Evolutionary conservation across 2,113 vertebrate genomes (phyloP), one percentile per base, ranked within the genome.

Genomic region (Notiomystis cincta): DNA sequence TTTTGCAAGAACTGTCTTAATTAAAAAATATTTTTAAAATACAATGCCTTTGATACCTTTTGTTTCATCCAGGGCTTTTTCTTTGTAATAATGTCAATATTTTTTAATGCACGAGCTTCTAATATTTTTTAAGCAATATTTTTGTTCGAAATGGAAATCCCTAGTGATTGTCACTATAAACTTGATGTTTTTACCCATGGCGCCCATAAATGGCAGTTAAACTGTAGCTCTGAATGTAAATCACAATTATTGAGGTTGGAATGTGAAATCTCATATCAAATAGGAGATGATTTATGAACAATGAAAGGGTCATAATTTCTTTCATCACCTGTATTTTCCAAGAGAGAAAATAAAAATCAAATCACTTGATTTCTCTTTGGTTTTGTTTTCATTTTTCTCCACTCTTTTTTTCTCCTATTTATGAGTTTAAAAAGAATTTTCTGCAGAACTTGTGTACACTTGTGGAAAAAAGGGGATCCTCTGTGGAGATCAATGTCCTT

Each of bases 291-390:
- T 80, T 92, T 53, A 58, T 85, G 54, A 90, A 82, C 19, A 54
- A 42, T 33, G 58, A 33, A 91, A 78, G 38, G 18, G 33, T 42
- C 56, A 25, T 82, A 20, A 67, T 82, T 85, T 83, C 27, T 87
- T 81, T 73, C 15, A 58, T 75, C 15, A 20, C 69, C 33, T 92
- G 75, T 70, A 24, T 71, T 96, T 91, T 69, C 65, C 33, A 80
- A 62, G 75, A 70, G 19, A 65, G 21, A 58, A 54, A 53, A 38
- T 48, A 80, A 30, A 87, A 78, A 62, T 85, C 35, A 69, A 69
- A 44, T 85, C 78, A 54, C 4, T 37, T 66, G 35, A 67, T 12
- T 37, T 70, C 20, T 23, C n/a, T 65, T 61, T 20, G 8, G 9
- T 61, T 56, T 27, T 50, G 4, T 28, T 54, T 40, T 67, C 6